Base-by-base conservation (phyloP, 2,888 invertebrate genomes). In the Xanthorhoe spadicearia region DNA sequence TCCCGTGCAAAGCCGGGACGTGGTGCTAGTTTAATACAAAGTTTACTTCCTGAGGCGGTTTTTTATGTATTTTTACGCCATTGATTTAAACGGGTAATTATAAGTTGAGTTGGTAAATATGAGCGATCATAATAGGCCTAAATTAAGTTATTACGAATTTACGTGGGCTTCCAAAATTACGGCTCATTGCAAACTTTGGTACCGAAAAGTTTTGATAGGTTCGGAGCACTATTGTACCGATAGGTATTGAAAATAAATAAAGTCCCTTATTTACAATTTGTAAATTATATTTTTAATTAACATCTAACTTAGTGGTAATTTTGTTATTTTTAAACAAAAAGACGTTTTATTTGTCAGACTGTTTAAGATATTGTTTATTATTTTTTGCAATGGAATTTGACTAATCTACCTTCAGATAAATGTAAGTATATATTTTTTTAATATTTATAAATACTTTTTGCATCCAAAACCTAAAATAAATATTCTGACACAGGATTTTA, bases 171-270 rank as follows among this genome's bases (percentile, higher is more conserved):
- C 15, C 9, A 48, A 46, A 56, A 28, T 48, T 46, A 55, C 19
- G 15, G 46, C 15, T 5, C 9, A 46, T 56, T 46, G 8, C 15
- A 43, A 23, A 8, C n/a, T 19, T 46, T 15, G 13, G 38, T 19
- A 75, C 62, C 51, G 49, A 64, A 52, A 61, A 43, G 38, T 43
- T 43, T 43, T 13, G 13, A 43, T 43, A 13, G 38, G 38, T 43
- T 13, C 38, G 13, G 38, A 43, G 13, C 38, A 43, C 38, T 43
- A 43, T 38, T 38, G 38, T 43, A 13, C 38, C 38, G 38, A 43
- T 43, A n/a, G n/a, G n/a, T n/a, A 43, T 43, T 43, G 38, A 43
- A 43, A 3, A 43, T 13, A 32, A 32, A 43, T 43, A 43, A 13
- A 13, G 13, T 13, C 13, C 38, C 10, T 13, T 8, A 38, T 43